Evolutionary conservation across 1,140 invertebrate genomes (phyloP).

Genomic region (Caenorhabditis briggsae): DNA sequence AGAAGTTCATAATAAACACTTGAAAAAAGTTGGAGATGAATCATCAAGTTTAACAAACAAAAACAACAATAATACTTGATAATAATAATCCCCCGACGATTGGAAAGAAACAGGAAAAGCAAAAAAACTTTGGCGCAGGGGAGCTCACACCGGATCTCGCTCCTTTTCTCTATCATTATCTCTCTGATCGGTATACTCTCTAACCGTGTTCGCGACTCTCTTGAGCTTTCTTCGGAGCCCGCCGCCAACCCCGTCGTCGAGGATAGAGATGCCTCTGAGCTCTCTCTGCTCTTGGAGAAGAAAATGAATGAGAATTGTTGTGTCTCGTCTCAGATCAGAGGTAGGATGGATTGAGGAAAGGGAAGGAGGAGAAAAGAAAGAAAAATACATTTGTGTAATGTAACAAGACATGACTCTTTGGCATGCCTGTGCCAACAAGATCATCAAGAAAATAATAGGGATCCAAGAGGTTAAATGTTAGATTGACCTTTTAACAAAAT

Average conservation of each 20-base stretch:
- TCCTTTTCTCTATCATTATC: conserved; percentile 37
- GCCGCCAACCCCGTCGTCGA: neutral
- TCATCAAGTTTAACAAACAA: neutral
- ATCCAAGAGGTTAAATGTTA: conserved; percentile 28
- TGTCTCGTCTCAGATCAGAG: conserved; percentile 45
- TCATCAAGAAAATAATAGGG: conserved; percentile 35
- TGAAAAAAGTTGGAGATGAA: neutral
- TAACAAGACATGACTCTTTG: conserved; percentile 52
- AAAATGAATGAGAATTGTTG: conserved; percentile 50
- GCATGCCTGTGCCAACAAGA: conserved; percentile 50
- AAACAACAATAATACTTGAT: conserved; percentile 20
- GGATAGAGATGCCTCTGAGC: conserved; percentile 27
- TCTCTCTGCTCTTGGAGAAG: conserved; percentile 13
- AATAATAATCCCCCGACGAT: conserved; percentile 4
- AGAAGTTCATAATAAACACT: neutral
- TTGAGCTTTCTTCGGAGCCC: conserved; percentile 40
- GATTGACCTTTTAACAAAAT: conserved; percentile 13
- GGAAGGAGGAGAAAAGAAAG: neutral
- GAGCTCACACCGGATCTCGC: conserved; percentile 43
- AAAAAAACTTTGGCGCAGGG: conserved; percentile 31
- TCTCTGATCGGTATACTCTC: conserved; percentile 50
- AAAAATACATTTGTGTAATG: conserved; percentile 39
- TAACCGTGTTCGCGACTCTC: conserved; percentile 44
- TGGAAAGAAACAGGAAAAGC: conserved; percentile 42
- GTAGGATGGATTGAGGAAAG: conserved; percentile 12